These are phyloP conservation scores for Strigamia crassipes DNA, from an alignment of 2,888 invertebrate genomes.

Conservation along the genomic window DNA sequence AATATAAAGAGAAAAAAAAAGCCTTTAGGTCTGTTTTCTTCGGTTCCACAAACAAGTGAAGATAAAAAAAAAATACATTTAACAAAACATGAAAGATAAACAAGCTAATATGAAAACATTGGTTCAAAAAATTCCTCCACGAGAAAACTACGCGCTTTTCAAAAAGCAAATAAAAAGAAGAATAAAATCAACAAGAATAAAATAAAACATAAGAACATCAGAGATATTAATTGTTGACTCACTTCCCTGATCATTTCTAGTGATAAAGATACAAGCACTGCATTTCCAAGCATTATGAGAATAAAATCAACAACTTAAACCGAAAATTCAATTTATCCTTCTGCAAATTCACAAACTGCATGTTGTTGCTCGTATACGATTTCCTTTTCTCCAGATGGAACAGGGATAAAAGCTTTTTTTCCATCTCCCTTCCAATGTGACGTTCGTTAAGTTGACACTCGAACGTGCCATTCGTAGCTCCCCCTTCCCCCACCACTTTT, in stretches of 20 bases:
- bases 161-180: background rate
- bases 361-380: slow-evolving; percentile 35
- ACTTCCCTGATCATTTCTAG: too few relatives aligned
- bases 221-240: too few relatives aligned
- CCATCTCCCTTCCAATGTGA: slow-evolving; percentile 1
- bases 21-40: background rate
- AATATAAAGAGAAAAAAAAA: background rate
- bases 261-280: too few relatives aligned
- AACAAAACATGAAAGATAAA: background rate
- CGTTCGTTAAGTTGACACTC: slow-evolving; percentile 42
- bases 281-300: background rate
- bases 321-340: slow-evolving; percentile 24
- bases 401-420: slow-evolving; percentile 39
- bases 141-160: background rate
- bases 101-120: background rate
- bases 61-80: background rate
- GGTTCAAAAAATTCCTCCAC: background rate
- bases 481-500: background rate
- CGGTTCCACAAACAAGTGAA: background rate
- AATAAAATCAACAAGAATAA: background rate
- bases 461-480: slow-evolving; percentile 24
- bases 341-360: background rate
- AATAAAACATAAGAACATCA: too few relatives aligned
- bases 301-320: background rate
- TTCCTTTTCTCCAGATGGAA: slow-evolving; percentile 28